Evolutionary conservation across 2,888 invertebrate genomes (phyloP), one percentile per base, ranked within the genome.

Genomic region (Heterodera filipjevi): DNA sequence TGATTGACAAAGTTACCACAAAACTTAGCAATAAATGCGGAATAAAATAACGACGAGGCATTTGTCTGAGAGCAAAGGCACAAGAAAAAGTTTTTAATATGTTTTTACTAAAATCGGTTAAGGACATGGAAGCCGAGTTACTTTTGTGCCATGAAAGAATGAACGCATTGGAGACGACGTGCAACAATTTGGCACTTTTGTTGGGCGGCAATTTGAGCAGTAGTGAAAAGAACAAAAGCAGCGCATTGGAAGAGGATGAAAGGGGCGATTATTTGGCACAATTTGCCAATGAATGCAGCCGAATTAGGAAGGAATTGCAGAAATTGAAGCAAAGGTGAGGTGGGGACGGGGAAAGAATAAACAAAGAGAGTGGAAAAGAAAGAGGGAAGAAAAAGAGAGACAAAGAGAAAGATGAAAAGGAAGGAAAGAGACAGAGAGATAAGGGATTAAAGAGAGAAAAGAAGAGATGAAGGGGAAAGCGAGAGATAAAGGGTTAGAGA

Each of bases 71-170:
- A 68, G 68, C 68, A 33, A 68, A 6, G 22, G n/a, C n/a, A n/a
- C n/a, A n/a, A n/a, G n/a, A n/a, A 33, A 10, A 33, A 68, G 14
- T 49, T 49, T 49, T 72, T 12, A 27, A 16, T 39, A 70, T 30
- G 19, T 5, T 16, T 39, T n/a, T 35, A 6, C 22, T 30, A 19
- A 32, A 30, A 14, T 53, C 79, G n/a, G n/a, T n/a, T 46, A 3
- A 79, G 79, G 30, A 22, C 32, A 83, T 82, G 39, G 72, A 81
- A 22, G 53, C 49, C 8, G 81, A 83, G 16, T 32, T 84, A 66
- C 35, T 66, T 39, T 35, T 72, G 14, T 84, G 80, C 73, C 81
- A 84, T 19, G 78, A 82, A 19, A 44, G 83, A 39, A 78, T 82
- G 76, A 66, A 72, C 64, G 70, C 82, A 1, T 71, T 82, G 71